Base-by-base conservation (phyloP, 2,113 vertebrate genomes). In the Sterrhoptilus dennistouni region DNA sequence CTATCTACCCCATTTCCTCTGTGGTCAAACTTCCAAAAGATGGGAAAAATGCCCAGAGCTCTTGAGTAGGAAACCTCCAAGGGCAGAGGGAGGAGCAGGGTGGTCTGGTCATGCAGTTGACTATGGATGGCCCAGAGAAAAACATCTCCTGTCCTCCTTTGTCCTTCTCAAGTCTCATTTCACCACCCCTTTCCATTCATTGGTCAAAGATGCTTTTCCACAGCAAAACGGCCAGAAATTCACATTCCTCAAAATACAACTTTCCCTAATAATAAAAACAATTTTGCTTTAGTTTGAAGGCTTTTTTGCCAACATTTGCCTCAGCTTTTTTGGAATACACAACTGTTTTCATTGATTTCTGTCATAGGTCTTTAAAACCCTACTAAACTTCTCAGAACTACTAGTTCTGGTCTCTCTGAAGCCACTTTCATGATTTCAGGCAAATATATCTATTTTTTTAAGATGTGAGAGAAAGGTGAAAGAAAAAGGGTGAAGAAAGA, bases 51-150 rank as follows among this genome's bases (percentile, higher is more conserved):
- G 38, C 11, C 44, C 1, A 1, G 7, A 47, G 18, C 18, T 78
- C 56, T 36, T 63, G 50, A 33, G 20, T 28, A 66, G 28, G 24
- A 35, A 33, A 56, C 8, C 9, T 79, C 3, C 27, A 20, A 20
- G 19, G 44, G 31, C 56, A 96, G 33, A 74, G 52, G 36, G 44
- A 79, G 71, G 33, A 45, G 25, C 27, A 36, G 25, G 7, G 6
- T 29, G 29, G 2, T 63, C 35, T 75, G 24, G 5, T 21, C 3
- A 0, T 31, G 19, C 1, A 0, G 2, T 15, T 69, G 8, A 47
- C 1, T 0, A 0, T 21, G 9, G 11, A 14, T 2, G 9, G 14
- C 40, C 36, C 31, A 38, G 57, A 42, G 12, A 57, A 61, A 14
- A 22, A 17, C 4, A 27, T 8, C 44, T 64, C 33, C 35, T 42